Evolutionary conservation across 2,113 vertebrate genomes (phyloP).

Genomic region (Nestor notabilis): DNA sequence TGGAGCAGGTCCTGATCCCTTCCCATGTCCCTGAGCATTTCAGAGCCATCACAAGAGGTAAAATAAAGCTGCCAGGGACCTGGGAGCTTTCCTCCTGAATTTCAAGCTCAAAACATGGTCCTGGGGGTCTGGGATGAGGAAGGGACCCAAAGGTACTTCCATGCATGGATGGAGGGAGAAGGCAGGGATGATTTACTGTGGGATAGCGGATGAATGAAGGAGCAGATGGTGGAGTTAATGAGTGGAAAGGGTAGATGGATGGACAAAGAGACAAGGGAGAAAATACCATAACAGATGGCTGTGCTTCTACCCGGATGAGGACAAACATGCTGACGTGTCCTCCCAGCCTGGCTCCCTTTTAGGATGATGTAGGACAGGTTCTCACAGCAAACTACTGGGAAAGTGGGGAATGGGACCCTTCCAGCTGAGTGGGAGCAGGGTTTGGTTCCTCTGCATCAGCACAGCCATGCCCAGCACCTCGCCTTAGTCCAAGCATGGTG

Average conservation of each 20-base stretch:
- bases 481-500: accelerated
- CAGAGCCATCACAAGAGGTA: accelerated
- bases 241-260: slow-evolving; percentile 39
- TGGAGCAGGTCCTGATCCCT: accelerated
- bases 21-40: accelerated
- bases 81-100: background rate
- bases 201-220: background rate
- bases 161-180: background rate
- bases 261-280: slow-evolving; percentile 10
- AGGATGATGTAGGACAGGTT: background rate
- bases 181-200: background rate
- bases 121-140: background rate
- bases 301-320: background rate
- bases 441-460: background rate
- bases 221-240: slow-evolving; percentile 64
- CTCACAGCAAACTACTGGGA: background rate
- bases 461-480: background rate
- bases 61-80: background rate
- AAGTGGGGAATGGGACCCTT: accelerated
- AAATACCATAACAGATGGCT: background rate
- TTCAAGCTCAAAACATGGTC: background rate
- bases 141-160: background rate
- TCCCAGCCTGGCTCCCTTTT: background rate
- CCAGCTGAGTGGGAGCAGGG: background rate
- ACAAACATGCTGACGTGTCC: background rate